Evolutionary conservation across 2,888 invertebrate species (phyloP).

Genomic region (Aricia artaxerxes): DNA sequence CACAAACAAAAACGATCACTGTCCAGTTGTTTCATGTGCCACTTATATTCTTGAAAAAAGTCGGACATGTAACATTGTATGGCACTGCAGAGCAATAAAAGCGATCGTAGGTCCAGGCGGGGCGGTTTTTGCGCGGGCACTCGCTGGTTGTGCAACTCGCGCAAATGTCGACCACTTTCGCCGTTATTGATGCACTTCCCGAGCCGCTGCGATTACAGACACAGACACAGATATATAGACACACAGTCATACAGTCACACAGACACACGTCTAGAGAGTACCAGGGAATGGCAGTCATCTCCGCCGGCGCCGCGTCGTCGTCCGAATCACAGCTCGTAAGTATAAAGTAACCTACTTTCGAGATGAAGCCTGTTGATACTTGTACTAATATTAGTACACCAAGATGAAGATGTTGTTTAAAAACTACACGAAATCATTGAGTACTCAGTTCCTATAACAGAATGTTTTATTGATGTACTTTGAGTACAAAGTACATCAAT

Average conservation of each 20-base stretch:
- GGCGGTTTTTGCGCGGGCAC: background rate
- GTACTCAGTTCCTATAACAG: too few species aligned
- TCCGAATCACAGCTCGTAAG: background rate
- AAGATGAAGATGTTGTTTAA: too few species aligned
- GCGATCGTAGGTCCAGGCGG: background rate
- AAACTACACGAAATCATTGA: too few species aligned
- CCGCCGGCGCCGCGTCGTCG: background rate
- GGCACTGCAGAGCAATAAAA: background rate
- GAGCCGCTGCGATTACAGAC: background rate
- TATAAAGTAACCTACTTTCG: background rate
- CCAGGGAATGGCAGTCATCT: background rate
- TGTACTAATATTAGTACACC: too few species aligned
- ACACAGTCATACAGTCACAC: background rate
- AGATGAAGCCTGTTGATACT: background rate
- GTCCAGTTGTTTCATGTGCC: background rate
- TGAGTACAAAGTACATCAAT: too few species aligned
- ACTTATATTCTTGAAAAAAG: background rate
- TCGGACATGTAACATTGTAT: background rate
- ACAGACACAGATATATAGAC: background rate
- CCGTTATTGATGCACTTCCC: background rate
- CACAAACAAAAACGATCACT: background rate
- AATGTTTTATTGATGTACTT: too few species aligned
- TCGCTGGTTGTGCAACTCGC: background rate
- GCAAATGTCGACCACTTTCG: slow-evolving; percentile 4
- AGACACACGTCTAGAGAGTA: background rate